A percentile compares a stretch with the other conserved stretches of the same genome.
Conservation (phyloP, 2,113 vertebrate species). For the Sphaerodactylus townsendi region DNA sequence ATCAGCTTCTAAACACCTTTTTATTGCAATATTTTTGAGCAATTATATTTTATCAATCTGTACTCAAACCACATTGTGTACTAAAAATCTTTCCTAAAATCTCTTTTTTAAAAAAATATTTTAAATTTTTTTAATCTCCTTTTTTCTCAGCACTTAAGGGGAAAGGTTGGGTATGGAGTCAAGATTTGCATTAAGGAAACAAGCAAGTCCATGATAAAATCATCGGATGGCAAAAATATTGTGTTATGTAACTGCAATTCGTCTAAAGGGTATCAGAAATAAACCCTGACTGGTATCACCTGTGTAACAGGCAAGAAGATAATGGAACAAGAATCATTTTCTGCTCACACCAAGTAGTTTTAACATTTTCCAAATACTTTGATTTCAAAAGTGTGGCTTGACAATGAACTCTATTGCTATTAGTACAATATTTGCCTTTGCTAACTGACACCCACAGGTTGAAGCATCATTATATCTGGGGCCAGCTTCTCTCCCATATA, state of each 20-base stretch:
- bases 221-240: conserved; percentile 36
- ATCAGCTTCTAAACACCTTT: background rate
- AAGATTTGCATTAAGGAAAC: background rate
- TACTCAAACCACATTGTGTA: background rate
- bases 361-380: conserved; percentile 40
- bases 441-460: background rate
- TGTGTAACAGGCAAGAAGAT: background rate
- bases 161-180: background rate
- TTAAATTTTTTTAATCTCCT: too few relatives aligned
- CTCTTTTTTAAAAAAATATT: background rate
- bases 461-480: conserved; percentile 15
- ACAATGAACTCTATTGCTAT: conserved; percentile 27
- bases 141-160: too few relatives aligned
- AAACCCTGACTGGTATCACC: background rate
- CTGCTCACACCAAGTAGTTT: background rate
- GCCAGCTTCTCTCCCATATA: conserved; percentile 25
- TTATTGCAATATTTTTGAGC: background rate
- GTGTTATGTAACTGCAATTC: background rate
- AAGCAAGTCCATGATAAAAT: background rate
- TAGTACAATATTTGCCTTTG: conserved; percentile 33
- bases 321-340: conserved; percentile 30
- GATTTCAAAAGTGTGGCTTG: conserved; percentile 13
- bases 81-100: background rate
- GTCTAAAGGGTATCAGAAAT: background rate
- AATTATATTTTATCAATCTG: background rate